Evolutionary conservation across 2,888 invertebrate species (phyloP).

Genomic region (Tromatobia lineatoria): DNA sequence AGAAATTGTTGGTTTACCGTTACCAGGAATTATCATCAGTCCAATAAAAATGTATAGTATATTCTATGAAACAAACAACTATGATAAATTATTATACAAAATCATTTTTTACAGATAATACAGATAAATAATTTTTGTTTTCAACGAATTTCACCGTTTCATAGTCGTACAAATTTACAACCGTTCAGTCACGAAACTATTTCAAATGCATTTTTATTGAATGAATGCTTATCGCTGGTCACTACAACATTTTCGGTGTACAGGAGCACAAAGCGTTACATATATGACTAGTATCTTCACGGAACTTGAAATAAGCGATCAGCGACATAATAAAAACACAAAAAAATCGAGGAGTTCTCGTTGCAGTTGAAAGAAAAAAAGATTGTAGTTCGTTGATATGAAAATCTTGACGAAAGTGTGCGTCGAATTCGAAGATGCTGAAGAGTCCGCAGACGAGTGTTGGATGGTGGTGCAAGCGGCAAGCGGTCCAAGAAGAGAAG

Average conservation of each 20-base stretch:
- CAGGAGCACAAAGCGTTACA: background rate
- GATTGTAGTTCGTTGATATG: constrained; percentile 15
- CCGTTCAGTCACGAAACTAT: no score
- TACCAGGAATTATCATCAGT: no score
- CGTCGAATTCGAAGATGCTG: constrained; percentile 16
- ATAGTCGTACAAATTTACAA: no score
- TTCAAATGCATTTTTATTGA: no score
- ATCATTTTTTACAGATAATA: no score
- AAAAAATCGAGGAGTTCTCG: background rate
- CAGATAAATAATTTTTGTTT: no score
- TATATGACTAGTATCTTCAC: background rate
- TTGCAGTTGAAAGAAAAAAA: background rate
- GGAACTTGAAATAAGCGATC: background rate
- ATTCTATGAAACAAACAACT: no score
- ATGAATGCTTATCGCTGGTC: no score
- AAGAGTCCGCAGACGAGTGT: constrained; percentile 44
- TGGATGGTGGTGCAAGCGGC: constrained; percentile 52
- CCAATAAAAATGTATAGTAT: no score
- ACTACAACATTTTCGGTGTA: background rate
- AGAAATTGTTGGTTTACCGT: no score
- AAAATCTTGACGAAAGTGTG: background rate
- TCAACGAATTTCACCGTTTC: no score
- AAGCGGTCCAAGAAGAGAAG: constrained; percentile 43
- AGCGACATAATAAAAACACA: background rate
- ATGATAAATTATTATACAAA: no score